Percentiles rank a stretch among this genome's conserved stretches.
Evolutionary conservation across 2,113 vertebrate species (phyloP).

Genomic region (Dipodomys ordii): DNA sequence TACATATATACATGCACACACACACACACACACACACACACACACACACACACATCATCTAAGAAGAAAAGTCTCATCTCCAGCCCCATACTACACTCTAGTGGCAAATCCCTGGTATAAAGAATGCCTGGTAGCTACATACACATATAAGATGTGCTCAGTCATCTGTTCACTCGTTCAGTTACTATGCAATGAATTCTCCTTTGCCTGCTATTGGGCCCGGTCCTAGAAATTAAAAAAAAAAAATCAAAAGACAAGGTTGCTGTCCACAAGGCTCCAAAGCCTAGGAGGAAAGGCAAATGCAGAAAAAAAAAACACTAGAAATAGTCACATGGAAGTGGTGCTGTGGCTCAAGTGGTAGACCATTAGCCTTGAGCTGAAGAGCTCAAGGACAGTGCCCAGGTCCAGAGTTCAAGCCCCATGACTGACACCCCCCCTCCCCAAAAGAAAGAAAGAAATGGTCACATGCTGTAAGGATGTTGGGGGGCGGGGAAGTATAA

Average conservation of each 20-base stretch:
- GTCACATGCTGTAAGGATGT: background rate
- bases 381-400: too few species aligned
- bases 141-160: background rate
- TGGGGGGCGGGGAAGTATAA: background rate
- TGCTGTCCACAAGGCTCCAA: background rate
- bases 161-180: background rate
- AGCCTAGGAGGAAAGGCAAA: background rate
- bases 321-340: too few species aligned
- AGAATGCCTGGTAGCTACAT: background rate
- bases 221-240: background rate
- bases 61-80: background rate
- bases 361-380: too few species aligned
- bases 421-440: too few species aligned
- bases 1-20: too few species aligned
- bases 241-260: conserved; percentile 1
- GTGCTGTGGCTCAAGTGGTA: too few species aligned
- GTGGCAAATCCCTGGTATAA: background rate
- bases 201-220: background rate
- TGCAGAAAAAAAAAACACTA: background rate
- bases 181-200: background rate
- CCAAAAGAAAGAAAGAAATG: too few species aligned
- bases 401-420: too few species aligned
- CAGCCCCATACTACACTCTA: background rate
- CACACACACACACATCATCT: too few species aligned
- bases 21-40: too few species aligned